A percentile compares a stretch with the other conserved stretches of the same genome.
Conservation (phyloP, 2,888 invertebrate species). For the Drosophila anomelani region DNA sequence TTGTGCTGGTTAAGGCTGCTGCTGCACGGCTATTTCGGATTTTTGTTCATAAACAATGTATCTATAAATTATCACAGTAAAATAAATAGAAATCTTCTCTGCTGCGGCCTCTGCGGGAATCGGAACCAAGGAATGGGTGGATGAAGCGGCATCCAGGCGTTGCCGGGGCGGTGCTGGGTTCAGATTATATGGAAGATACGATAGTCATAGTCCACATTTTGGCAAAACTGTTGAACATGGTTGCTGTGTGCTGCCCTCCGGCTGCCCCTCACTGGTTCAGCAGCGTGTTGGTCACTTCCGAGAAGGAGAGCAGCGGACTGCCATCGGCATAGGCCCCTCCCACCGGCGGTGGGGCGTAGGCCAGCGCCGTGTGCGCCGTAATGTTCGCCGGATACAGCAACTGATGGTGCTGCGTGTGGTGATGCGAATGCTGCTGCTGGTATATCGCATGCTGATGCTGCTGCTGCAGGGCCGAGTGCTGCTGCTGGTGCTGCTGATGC, state of each 20-base stretch:
- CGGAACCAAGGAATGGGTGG: conserved; percentile 38
- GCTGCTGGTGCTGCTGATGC: conserved; percentile 49
- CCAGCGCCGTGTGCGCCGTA: conserved; percentile 84
- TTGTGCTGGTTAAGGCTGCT: conserved; percentile 43
- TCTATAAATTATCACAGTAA: conserved; percentile 80
- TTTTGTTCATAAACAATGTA: conserved; percentile 32
- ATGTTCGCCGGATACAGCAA: conserved; percentile 83
- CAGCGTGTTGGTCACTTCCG: conserved; percentile 91
- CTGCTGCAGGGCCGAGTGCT: conserved; percentile 40
- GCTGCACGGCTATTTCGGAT: conserved; percentile 21
- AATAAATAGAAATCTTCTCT: conserved; percentile 70
- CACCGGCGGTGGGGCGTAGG: conserved; percentile 85
- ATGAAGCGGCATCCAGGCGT: conserved; percentile 11
- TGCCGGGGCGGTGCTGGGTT: conserved; percentile 42
- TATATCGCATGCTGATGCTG: conserved; percentile 34
- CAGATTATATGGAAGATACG: conserved; percentile 83
- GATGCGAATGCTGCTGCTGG: conserved; percentile 62
- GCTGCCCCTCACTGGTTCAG: conserved; percentile 86
- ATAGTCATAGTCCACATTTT: conserved; percentile 84
- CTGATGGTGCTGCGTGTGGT: conserved; percentile 63
- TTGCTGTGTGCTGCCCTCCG: conserved; percentile 23
- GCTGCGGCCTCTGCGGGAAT: conserved; percentile 25
- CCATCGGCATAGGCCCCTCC: conserved; percentile 86
- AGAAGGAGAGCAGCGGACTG: conserved; percentile 91
- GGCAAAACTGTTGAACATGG: conserved; percentile 82